Base-by-base conservation (phyloP, 2,797 vertebrate genomes). In the Hybognathus amarus region DNA sequence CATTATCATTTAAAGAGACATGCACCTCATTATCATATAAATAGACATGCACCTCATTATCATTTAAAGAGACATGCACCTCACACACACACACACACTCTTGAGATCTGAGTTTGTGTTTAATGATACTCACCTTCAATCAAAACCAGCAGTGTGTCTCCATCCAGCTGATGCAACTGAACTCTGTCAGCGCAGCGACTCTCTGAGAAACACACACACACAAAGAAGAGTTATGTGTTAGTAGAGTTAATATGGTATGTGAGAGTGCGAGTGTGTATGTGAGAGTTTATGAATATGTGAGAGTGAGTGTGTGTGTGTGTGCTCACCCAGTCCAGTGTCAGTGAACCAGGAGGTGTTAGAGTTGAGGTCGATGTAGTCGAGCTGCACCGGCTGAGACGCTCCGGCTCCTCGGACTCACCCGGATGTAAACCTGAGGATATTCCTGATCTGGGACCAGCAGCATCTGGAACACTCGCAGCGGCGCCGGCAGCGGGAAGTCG, bases 341-440 rank as follows among this genome's bases (percentile, higher is more conserved):
- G 94, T 93, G 89, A 98, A 96, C 97, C 97, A 98, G 90, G 96
- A 97, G 0, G 96, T 96, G 89, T 96, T 95, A 64, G 96, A 97
- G 87, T 97, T 97, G 45, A 98, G 96, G 91, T 97, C 97, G 90
- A 98, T 95, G 85, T 95, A 95, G 61, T 96, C 94, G 59, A 98
- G 90, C 5, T 76, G 85, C 83, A 97, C 90, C 0, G 95, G 95
- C 47, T 89, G 88, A 4, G 83, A 83, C 0, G 90, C 88, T 9
- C 50, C 87, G 18, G 88, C 70, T 0, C 93, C 91, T 20, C 89
- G 91, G 91, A 67, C 92, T 94, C 66, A 94, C 94, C 0, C 96
- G 94, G 63, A 97, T 96, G 68, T 96, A 97, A 81, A 98, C 95
- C 54, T 95, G 85, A 0, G 97, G 97, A 84, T 97, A 96, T 88